Base-by-base conservation (phyloP, 2,888 invertebrate genomes). In the Erebia aethiops region DNA sequence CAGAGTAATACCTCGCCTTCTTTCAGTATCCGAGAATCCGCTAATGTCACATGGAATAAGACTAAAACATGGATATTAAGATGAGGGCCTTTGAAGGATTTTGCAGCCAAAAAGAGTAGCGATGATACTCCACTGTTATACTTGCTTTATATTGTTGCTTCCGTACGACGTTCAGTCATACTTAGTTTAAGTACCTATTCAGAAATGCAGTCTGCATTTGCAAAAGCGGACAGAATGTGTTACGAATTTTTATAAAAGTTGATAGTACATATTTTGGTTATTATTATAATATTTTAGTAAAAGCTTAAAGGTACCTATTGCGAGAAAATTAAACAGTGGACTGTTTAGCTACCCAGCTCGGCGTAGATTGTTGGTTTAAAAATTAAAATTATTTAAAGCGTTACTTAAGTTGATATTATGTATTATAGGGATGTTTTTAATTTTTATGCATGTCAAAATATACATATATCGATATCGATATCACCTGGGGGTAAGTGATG, bases 51-150 rank as follows among this genome's bases (percentile, higher is more conserved):
- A 82, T 85, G 83, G 90, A 92, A 92, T 91, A 91, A 91, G 90
- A 89, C 86, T 89, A 89, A 90, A 92, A 91, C 88, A 85, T 84
- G 87, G 82, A 87, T 91, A 91, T 90, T 90, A 91, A 91, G 91
- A 90, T 87, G 88, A 89, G 89, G 89, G 90, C 87, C 87, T 92
- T 91, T 91, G 89, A 91, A 86, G 88, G 82, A 85, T 85, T 82
- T 81, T 81, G 81, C 79, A 80, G 83, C 87, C 88, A 79, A 89
- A 90, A 90, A 88, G 89, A 88, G 87, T 85, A 85, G 84, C 82
- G 86, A 87, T 84, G 86, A 79, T 80, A 81, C 89, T 86, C 83
- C 80, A 85, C 80, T 76, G 77, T 80, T 82, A 35, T 35, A 72
- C 76, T 73, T 69, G 72, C 64, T 78, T 74, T 76, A 74, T 77